These are phyloP conservation scores for Portunus trituberculatus DNA, from an alignment of 1,140 invertebrate species.

Conservation along the genomic window DNA sequence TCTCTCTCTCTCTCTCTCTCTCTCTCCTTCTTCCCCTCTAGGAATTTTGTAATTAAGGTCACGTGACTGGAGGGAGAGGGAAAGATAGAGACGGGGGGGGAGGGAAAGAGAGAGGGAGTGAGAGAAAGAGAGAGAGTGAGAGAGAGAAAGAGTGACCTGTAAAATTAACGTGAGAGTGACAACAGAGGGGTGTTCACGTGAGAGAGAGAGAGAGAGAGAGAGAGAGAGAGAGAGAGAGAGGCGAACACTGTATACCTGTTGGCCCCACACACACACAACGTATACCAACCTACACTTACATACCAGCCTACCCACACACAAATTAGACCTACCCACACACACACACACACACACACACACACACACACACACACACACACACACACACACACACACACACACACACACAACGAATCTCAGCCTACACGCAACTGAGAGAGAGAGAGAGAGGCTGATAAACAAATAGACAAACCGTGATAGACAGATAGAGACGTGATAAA, in stretches of 20 bases:
- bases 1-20: background rate
- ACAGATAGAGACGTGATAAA: no score
- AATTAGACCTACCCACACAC: background rate
- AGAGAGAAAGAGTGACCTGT: background rate
- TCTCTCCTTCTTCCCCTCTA: background rate
- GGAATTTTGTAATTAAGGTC: background rate
- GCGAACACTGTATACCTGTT: background rate
- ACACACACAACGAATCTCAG: background rate
- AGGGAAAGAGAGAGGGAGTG: background rate
- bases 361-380: background rate
- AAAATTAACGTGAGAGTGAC: background rate
- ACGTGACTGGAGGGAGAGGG: background rate
- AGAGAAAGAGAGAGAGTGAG: background rate
- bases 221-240: background rate
- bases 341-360: background rate
- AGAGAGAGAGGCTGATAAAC: background rate
- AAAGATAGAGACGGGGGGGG: background rate
- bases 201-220: background rate
- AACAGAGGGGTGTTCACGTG: background rate
- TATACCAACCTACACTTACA: background rate
- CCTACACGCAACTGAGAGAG: no score
- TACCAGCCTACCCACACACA: background rate
- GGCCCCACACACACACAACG: conserved; percentile 39
- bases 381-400: background rate
- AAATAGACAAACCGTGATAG: no score